Evolutionary conservation across 2,888 invertebrate species (phyloP).

Genomic region (Schrankia costaestrigalis): DNA sequence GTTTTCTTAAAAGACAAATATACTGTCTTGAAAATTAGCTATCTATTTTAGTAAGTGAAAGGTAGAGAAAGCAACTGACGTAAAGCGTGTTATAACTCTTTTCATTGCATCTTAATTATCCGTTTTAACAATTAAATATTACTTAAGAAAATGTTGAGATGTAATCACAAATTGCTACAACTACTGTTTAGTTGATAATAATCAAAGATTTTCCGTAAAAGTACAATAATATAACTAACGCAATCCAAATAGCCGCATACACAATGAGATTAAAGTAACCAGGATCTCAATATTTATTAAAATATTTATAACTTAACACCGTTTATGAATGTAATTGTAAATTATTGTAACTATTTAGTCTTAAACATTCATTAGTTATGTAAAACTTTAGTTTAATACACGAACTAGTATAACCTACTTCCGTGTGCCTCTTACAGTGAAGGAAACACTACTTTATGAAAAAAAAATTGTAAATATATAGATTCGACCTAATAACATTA

Average conservation of each 20-base stretch:
- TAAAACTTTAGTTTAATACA: slow-evolving; percentile 43
- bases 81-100: too few species aligned
- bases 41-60: too few species aligned
- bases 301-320: slow-evolving; percentile 59
- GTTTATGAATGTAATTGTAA: slow-evolving; percentile 48
- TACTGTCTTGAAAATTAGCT: too few species aligned
- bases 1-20: too few species aligned
- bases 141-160: too few species aligned
- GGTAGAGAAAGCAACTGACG: too few species aligned
- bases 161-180: too few species aligned
- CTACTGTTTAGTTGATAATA: too few species aligned
- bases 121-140: too few species aligned
- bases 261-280: slow-evolving; percentile 73
- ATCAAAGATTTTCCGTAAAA: too few species aligned
- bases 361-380: slow-evolving; percentile 40
- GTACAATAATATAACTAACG: too few species aligned
- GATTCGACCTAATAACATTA: slow-evolving; percentile 36
- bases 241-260: slow-evolving; percentile 39
- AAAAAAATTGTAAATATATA: slow-evolving; percentile 45
- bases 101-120: too few species aligned
- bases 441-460: slow-evolving; percentile 43
- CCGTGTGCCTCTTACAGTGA: slow-evolving; percentile 67
- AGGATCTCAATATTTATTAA: slow-evolving; percentile 74
- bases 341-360: slow-evolving; percentile 53
- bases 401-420: slow-evolving; percentile 50